Conservation (phyloP, 2,113 vertebrate genomes). For the Cyanoramphus novaezelandiae region DNA sequence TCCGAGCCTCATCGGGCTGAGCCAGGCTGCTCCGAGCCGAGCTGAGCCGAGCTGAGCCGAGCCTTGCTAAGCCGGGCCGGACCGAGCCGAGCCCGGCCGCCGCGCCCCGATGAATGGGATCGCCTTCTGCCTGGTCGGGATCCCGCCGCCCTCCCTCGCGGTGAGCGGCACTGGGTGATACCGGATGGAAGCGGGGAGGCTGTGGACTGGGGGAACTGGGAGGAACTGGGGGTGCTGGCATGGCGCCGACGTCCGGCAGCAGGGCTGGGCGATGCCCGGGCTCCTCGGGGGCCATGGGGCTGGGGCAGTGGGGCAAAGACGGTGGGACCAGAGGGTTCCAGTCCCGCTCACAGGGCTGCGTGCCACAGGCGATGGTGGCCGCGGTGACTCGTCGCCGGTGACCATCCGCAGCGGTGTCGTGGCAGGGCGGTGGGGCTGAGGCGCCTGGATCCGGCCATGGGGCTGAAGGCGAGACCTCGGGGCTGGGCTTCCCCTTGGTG, state of each 20-base stretch:
- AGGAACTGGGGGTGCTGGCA: background rate
- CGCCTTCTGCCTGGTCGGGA: slow-evolving; percentile 98
- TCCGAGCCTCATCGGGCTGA: too few relatives aligned
- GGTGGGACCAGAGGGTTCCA: background rate
- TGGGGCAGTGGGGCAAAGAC: background rate
- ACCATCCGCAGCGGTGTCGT: background rate
- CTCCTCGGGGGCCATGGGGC: background rate
- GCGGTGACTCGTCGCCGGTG: background rate
- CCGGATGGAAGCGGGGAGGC: background rate
- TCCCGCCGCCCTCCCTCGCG: slow-evolving; percentile 79
- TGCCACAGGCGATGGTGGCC: background rate
- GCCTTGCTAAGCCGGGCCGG: background rate
- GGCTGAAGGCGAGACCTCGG: background rate
- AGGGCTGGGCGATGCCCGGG: background rate
- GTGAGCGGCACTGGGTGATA: slow-evolving; percentile 33
- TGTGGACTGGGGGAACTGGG: background rate
- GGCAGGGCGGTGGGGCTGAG: background rate
- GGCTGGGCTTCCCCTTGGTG: background rate
- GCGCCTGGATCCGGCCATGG: background rate
- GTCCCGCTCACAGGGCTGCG: background rate
- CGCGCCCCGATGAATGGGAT: slow-evolving; percentile 94
- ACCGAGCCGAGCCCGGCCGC: slow-evolving; percentile 63
- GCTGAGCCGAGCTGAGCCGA: background rate
- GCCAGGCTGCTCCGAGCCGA: background rate
- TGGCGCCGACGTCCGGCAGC: background rate